Base-by-base conservation (phyloP, 2,113 vertebrate species). In the Sinosuthora webbiana region DNA sequence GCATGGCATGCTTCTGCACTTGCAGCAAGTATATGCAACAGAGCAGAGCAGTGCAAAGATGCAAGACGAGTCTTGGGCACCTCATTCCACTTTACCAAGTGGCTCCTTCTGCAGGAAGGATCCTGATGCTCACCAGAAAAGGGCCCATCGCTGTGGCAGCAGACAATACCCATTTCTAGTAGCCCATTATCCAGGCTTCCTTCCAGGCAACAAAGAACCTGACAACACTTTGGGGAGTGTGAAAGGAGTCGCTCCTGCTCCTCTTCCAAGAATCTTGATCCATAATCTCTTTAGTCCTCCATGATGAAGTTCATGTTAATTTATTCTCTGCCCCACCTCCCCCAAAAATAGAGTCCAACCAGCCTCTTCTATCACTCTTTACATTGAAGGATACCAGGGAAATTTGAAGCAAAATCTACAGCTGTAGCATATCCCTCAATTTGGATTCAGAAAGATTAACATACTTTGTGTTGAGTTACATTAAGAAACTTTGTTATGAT, bases 31-130 rank as follows among this genome's bases (percentile, higher is more conserved):
- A 75, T 42, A 53, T 22, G 30, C 17, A 55, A 57, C 31, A 93
- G 12, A 82, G 52, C 42, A 57, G 45, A 75, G 57, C 4, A 41
- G 9, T 35, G 55, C 74, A 65, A 78, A 70, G 47, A 49, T 41
- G 37, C 31, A 82, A 22, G 5, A 11, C 45, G 19, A 69, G 50
- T 44, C 50, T 62, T 0, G 0, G 19, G n/a, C 42, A 79, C 6
- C 75, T 67, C 39, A 41, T 6, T 13, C 9, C 41, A 11, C 52
- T 76, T 63, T 9, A 45, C 17, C 31, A 59, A n/a, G 23, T 50
- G 35, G 41, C 30, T 91, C 1, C 30, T 67, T 91, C 16, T 18
- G n/a, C 30, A 42, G 24, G 30, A 89, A 31, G 14, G 45, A 80
- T 27, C 15, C 44, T 5, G 10, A 60, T 18, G 42, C 28, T 70